phyloP scores from a whole-genome alignment of 2,797 vertebrate species.

The Miichthys miiuy region DNA sequence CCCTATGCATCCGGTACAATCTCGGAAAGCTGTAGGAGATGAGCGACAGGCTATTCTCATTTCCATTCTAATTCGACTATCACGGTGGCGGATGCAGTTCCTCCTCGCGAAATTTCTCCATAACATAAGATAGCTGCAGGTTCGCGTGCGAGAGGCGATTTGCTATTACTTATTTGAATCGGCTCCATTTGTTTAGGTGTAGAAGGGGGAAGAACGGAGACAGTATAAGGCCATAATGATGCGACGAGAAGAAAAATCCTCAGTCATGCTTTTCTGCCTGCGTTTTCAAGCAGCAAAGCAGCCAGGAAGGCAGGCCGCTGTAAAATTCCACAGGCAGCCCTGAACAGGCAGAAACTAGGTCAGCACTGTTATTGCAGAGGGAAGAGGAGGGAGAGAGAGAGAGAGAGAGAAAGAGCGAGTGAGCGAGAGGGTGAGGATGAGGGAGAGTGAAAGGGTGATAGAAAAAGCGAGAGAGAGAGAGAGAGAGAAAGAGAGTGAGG shows the following conservation, averaged over 20 bases:
- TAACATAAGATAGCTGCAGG: constrained; percentile 35
- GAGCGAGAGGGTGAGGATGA: constrained; percentile 53
- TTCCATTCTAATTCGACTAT: constrained; percentile 76
- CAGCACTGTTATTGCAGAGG: constrained; percentile 92
- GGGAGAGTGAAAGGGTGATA: constrained; percentile 66
- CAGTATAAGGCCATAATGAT: constrained; percentile 76
- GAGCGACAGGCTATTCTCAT: constrained; percentile 72
- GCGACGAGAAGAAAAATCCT: constrained; percentile 84
- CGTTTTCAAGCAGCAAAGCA: constrained; percentile 84
- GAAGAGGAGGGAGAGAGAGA: constrained; percentile 82
- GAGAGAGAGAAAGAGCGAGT: constrained; percentile 50
- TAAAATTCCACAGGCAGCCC: constrained; percentile 93
- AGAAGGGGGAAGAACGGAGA: constrained; percentile 30
- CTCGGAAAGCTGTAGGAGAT: constrained; percentile 73
- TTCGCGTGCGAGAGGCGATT: constrained; percentile 26
- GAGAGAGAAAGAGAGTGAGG: constrained; percentile 55
- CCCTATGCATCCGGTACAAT: constrained; percentile 79
- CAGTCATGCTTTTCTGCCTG: constrained; percentile 89
- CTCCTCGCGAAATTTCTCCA: constrained; percentile 31
- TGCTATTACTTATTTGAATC: constrained; percentile 50
- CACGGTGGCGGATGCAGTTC: constrained; percentile 41
- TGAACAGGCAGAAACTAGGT: constrained; percentile 92
- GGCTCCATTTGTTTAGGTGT: constrained; percentile 43
- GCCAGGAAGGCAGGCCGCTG: constrained; percentile 89
- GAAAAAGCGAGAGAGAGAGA: constrained; percentile 56